Conservation (phyloP, 2,797 vertebrate genomes). For the Ceryle rudis region DNA sequence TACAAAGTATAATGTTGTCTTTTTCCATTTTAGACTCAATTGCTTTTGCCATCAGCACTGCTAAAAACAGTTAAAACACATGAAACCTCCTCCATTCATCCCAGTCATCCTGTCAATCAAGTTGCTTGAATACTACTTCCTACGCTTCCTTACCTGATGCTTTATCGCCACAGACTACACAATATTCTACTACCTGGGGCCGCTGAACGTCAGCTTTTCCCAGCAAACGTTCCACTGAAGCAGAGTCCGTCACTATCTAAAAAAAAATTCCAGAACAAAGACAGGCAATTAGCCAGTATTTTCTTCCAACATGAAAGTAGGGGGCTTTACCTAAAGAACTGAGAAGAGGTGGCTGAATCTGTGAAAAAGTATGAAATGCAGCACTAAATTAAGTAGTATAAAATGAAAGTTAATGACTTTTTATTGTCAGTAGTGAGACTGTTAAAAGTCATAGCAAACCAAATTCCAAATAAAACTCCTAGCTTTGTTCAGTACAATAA, state of each 20-base stretch:
- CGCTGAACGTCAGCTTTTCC: slow-evolving; percentile 92
- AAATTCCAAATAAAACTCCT: not conserved
- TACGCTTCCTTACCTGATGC: slow-evolving; percentile 89
- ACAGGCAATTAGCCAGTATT: not conserved
- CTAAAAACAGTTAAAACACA: not conserved
- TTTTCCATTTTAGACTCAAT: not conserved
- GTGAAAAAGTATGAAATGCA: not conserved
- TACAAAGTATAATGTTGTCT: not conserved
- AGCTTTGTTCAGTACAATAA: not conserved
- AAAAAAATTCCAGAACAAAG: slow-evolving; percentile 48
- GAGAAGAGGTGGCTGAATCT: not conserved
- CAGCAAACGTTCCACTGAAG: slow-evolving; percentile 93
- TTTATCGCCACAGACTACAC: slow-evolving; percentile 97
- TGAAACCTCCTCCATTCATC: not conserved
- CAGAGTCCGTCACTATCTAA: slow-evolving; percentile 96
- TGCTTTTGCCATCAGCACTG: not conserved
- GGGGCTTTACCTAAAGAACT: not conserved
- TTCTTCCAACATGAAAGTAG: not conserved
- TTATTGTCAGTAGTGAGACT: not conserved
- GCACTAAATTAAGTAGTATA: not conserved
- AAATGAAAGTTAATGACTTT: not conserved
- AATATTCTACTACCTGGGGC: slow-evolving; percentile 94
- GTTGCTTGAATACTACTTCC: not conserved
- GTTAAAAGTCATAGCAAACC: not conserved
- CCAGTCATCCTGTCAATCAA: not conserved